Evolutionary conservation across 2,888 invertebrate species (phyloP), one percentile per base, ranked within the genome.

Genomic region (Leptura quadrifasciata): DNA sequence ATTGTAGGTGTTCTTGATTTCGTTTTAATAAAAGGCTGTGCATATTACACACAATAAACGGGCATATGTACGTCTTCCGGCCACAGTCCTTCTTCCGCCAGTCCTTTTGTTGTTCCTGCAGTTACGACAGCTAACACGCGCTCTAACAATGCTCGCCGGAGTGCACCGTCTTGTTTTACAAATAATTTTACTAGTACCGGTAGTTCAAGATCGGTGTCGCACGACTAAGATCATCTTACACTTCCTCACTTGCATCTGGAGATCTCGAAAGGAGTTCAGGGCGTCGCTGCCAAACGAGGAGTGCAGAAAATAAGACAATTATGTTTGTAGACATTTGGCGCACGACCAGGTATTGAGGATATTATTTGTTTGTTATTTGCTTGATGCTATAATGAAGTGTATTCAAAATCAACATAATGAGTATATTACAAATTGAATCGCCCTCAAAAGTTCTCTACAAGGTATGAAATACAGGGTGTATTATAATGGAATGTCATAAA

Each of bases 31-130:
- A 78, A 81, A 75, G 72, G 72, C 72, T 77, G 75, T 72, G 76
- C 78, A 72, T 79, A 72, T 76, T 27, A 39, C 69, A 67, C 74
- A 79, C 80, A 81, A 81, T 78, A 74, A 75, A 60, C 74, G 68
- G 72, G 79, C 84, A 83, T 84, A 82, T 84, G 84, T 79, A 79
- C 81, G 76, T 78, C 83, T 84, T 85, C 85, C 85, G 83, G 85
- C 78, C 79, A 31, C 76, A 71, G 79, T 80, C 80, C 82, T 81
- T 81, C 83, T 83, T 83, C 83, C 83, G 81, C 80, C 78, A 74
- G 72, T 55, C 79, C 82, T 76, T 81, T 83, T 83, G 81, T 83
- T 74, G 65, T 74, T 68, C 64, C 74, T 73, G 60, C 65, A 77
- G 72, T 70, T 75, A 60, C 74, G 77, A 79, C 78, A 78, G 76